Evolutionary conservation across 2,797 vertebrate species (phyloP).

Genomic region (Australoheros facetus): DNA sequence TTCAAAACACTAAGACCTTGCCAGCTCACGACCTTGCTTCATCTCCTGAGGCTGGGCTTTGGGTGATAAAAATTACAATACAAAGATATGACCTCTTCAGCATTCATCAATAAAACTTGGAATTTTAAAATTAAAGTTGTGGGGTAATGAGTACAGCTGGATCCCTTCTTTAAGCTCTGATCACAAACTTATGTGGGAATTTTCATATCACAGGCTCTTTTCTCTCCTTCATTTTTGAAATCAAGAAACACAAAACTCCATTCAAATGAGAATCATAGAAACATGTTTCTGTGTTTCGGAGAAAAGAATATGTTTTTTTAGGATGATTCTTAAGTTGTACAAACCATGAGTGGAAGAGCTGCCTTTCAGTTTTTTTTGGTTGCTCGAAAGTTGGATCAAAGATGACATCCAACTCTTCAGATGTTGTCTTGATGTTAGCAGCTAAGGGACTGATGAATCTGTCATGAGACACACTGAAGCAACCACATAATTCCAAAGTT

Average conservation of each 20-base stretch:
- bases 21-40: not conserved
- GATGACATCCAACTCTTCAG: conserved; percentile 17
- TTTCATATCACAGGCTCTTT: not conserved
- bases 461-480: conserved; percentile 17
- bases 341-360: not conserved
- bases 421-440: conserved; percentile 20
- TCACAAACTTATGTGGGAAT: not conserved
- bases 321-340: not conserved
- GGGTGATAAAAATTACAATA: not conserved
- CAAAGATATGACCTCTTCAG: not conserved
- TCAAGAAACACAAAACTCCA: not conserved
- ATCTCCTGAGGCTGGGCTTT: not conserved
- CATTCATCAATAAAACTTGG: not conserved
- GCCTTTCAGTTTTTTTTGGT: not conserved
- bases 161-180: not conserved
- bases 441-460: conserved; percentile 40
- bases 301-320: conserved; percentile 2
- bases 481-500: not conserved
- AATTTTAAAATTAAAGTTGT: not conserved
- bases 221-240: not conserved
- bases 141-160: not conserved
- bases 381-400: conserved; percentile 42
- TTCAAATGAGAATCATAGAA: not conserved
- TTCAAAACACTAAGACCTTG: not conserved
- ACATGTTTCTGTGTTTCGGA: not conserved